These are phyloP conservation scores for Buathra laborator DNA, from an alignment of 2,888 invertebrate genomes.

Conservation along the genomic window DNA sequence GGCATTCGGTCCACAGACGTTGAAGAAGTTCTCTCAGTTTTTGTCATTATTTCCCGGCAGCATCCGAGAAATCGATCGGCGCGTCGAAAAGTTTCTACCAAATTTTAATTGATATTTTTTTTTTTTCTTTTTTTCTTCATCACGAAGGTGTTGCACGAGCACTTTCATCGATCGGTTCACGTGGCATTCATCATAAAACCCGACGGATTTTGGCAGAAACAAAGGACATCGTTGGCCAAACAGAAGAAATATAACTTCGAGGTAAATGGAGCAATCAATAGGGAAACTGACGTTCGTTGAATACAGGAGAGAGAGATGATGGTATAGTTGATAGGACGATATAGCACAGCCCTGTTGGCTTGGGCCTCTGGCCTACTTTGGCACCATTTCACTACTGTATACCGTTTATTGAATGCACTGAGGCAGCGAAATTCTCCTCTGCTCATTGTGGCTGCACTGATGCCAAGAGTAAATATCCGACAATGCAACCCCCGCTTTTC, in stretches of 20 bases:
- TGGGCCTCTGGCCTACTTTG: slow-evolving; percentile 76
- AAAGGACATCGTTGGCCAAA: slow-evolving; percentile 98
- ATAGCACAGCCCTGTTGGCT: slow-evolving; percentile 62
- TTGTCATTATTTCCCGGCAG: neutral
- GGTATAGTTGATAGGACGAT: slow-evolving; percentile 71
- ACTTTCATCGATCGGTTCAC: slow-evolving; percentile 96
- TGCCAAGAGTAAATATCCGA: slow-evolving; percentile 75
- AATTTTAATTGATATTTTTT: slow-evolving; percentile 16
- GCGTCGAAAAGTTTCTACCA: slow-evolving; percentile 4
- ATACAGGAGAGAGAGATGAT: slow-evolving; percentile 70
- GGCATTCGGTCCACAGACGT: neutral
- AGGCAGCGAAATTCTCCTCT: slow-evolving; percentile 75
- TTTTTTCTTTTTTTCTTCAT: neutral
- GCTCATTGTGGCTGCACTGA: slow-evolving; percentile 73
- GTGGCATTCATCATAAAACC: slow-evolving; percentile 99
- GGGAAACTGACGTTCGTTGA: slow-evolving; percentile 71
- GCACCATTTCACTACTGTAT: slow-evolving; percentile 73
- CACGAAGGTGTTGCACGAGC: slow-evolving; percentile 93
- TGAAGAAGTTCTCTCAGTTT: neutral
- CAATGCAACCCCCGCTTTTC: slow-evolving; percentile 66
- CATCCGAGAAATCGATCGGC: slow-evolving; percentile 17
- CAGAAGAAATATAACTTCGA: slow-evolving; percentile 99
- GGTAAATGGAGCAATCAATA: slow-evolving; percentile 87
- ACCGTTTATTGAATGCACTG: slow-evolving; percentile 76
- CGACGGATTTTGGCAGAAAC: slow-evolving; percentile 99